These are phyloP conservation scores for Tupaia chinensis DNA, from an alignment of 2,113 vertebrate genomes.

Conservation along the genomic window DNA sequence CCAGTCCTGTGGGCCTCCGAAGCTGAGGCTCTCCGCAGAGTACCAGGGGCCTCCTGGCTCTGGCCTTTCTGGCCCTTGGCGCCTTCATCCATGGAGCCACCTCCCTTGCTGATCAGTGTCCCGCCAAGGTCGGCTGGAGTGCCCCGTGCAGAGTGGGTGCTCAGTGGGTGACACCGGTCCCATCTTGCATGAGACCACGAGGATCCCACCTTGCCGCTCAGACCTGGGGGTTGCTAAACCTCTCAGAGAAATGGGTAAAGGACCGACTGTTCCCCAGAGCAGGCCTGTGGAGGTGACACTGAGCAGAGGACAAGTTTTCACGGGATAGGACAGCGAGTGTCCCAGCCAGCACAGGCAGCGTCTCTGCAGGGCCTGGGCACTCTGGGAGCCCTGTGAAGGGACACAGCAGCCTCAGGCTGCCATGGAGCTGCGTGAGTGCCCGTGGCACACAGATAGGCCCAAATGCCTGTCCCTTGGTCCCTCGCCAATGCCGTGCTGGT, in stretches of 20 bases:
- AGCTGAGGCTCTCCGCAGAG: too few species aligned
- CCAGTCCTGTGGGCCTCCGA: too few species aligned
- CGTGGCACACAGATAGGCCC: fast-evolving
- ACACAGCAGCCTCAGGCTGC: background rate
- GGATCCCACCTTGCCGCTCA: background rate
- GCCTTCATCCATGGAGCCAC: background rate
- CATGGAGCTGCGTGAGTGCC: fast-evolving
- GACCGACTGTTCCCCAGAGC: background rate
- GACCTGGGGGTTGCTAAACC: background rate
- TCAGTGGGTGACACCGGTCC: background rate
- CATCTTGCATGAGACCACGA: background rate
- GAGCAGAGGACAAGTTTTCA: background rate
- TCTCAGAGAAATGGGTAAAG: background rate
- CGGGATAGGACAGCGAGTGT: background rate
- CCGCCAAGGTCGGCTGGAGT: too few species aligned
- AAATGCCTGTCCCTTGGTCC: background rate
- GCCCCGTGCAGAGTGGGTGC: background rate
- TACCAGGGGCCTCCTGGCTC: too few species aligned
- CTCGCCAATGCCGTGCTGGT: background rate
- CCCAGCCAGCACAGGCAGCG: background rate
- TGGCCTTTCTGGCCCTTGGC: background rate
- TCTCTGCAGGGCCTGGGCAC: background rate
- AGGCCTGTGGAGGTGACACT: background rate
- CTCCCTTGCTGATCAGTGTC: background rate
- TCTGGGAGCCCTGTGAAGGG: background rate